Evolutionary conservation across 2,888 invertebrate genomes (phyloP).

Genomic region (Lypha dubia): DNA sequence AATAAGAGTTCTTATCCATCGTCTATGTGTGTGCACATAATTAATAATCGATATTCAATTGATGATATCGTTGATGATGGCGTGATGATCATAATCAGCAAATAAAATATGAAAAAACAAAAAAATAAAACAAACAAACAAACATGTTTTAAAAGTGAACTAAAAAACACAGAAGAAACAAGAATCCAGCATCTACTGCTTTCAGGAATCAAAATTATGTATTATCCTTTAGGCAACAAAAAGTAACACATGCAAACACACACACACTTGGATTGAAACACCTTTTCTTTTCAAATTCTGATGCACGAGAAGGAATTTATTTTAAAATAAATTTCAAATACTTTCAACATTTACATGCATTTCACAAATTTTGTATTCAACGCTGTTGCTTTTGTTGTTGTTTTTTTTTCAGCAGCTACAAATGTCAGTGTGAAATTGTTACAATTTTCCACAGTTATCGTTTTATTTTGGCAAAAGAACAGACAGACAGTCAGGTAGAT

Average conservation of each 20-base stretch:
- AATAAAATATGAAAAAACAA: slow-evolving; percentile 17
- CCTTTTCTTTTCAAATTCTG: slow-evolving; percentile 34
- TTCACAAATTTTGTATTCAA: slow-evolving; percentile 1
- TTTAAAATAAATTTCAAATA: slow-evolving; percentile 33
- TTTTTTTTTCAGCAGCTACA: slow-evolving; percentile 24
- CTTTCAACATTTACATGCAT: not conserved
- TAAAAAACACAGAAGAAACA: not conserved
- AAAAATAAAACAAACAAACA: not conserved
- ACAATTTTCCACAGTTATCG: slow-evolving; percentile 66
- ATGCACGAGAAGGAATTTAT: slow-evolving; percentile 20
- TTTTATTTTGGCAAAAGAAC: not conserved
- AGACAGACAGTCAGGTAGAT: not conserved
- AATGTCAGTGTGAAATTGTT: slow-evolving; percentile 65
- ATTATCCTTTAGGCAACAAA: slow-evolving; percentile 51
- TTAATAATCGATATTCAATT: slow-evolving; percentile 62
- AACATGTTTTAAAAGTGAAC: slow-evolving; percentile 24
- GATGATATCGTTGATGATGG: slow-evolving; percentile 66
- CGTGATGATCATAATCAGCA: slow-evolving; percentile 67
- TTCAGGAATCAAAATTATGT: slow-evolving; percentile 42
- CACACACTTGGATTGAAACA: slow-evolving; percentile 34
- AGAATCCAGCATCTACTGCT: slow-evolving; percentile 40
- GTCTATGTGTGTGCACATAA: slow-evolving; percentile 37
- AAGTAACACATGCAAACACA: slow-evolving; percentile 47
- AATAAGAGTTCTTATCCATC: slow-evolving; percentile 17
- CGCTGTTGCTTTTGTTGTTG: slow-evolving; percentile 1